These are phyloP conservation scores for Actias luna DNA, from an alignment of 2,888 invertebrate genomes.

Conservation along the genomic window DNA sequence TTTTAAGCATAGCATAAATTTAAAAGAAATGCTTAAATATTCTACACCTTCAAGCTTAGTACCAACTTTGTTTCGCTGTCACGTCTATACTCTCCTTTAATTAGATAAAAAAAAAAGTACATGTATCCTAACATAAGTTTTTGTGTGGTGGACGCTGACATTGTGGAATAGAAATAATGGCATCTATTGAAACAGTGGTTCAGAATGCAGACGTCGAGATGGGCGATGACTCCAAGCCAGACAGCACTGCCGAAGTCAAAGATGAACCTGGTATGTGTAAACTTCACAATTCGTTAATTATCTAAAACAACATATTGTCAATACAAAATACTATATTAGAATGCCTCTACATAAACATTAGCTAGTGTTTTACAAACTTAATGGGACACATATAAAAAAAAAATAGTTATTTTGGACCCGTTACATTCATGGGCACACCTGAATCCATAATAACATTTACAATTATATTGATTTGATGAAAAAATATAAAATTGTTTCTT, in stretches of 20 bases:
- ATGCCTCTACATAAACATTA: too few species aligned
- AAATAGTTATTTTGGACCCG: too few species aligned
- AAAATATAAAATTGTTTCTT: too few species aligned
- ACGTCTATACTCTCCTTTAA: neutral
- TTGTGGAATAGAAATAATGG: slow-evolving; percentile 86
- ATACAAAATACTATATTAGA: neutral
- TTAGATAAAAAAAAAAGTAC: neutral
- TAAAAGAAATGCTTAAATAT: too few species aligned
- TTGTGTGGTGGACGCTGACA: slow-evolving; percentile 74
- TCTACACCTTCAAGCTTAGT: neutral
- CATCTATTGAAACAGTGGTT: slow-evolving; percentile 92
- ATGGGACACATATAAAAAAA: too few species aligned
- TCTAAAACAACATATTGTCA: neutral
- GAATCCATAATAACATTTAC: too few species aligned
- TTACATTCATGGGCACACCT: too few species aligned
- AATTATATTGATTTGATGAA: too few species aligned
- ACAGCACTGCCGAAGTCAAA: slow-evolving; percentile 84
- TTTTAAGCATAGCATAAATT: too few species aligned
- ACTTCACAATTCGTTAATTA: neutral
- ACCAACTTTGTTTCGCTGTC: neutral
- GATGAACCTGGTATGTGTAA: slow-evolving; percentile 82
- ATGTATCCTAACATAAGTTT: slow-evolving; percentile 60
- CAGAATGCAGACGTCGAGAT: slow-evolving; percentile 86
- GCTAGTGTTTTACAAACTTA: too few species aligned
- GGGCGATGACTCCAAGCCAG: slow-evolving; percentile 85